A percentile compares a stretch with the other conserved stretches of the same genome.
Evolutionary conservation across 2,113 vertebrate species (phyloP).

Genomic region (Festucalex cinctus): DNA sequence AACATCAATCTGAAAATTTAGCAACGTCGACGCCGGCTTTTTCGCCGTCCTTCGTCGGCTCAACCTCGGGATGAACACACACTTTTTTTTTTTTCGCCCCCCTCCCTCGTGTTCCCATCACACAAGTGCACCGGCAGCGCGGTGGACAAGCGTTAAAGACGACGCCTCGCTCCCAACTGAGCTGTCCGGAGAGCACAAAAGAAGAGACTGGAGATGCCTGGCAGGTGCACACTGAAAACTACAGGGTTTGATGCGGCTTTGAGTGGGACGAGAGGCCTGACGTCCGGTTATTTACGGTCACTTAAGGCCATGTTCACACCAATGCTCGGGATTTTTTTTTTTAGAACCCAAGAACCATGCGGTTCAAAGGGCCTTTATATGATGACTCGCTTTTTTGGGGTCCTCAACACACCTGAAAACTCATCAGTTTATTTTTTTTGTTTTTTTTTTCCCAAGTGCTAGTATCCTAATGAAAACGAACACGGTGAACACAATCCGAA

Average conservation of each 20-base stretch:
- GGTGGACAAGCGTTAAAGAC: conserved; percentile 49
- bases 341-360: not conserved
- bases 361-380: not conserved
- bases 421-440: no score
- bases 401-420: not conserved
- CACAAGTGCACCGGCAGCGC: conserved; percentile 41
- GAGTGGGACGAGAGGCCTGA: not conserved
- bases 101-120: conserved; percentile 1
- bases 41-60: conserved; percentile 29
- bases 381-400: not conserved
- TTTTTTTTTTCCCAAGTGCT: not conserved
- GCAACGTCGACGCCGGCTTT: conserved; percentile 31
- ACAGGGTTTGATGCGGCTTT: conserved; percentile 19
- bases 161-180: conserved; percentile 54
- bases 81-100: no score
- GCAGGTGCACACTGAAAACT: conserved; percentile 36
- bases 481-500: no score
- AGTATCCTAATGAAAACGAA: no score
- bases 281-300: not conserved
- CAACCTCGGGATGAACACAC: not conserved
- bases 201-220: conserved; percentile 38
- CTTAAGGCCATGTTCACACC: conserved; percentile 1
- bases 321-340: not conserved
- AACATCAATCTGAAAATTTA: conserved; percentile 65
- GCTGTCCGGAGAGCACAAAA: conserved; percentile 60